Evolutionary conservation across 2,797 vertebrate species (phyloP).

Genomic region (Parambassis ranga): DNA sequence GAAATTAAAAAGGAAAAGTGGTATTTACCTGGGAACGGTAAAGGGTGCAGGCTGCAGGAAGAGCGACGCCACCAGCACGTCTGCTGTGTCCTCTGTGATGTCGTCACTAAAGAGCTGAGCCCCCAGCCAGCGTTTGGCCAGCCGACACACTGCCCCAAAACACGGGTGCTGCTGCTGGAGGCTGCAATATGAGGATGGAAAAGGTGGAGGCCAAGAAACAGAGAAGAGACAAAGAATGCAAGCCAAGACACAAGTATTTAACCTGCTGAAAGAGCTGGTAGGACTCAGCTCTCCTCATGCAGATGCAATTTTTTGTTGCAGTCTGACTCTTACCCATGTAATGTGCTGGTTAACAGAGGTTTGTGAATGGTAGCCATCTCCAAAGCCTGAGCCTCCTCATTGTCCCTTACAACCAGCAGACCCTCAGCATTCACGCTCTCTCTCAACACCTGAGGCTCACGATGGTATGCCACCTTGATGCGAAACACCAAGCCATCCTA

Average conservation of each 20-base stretch:
- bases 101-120: constrained; percentile 88
- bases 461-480: constrained; percentile 91
- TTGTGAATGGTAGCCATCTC: constrained; percentile 86
- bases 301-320: neutral
- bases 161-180: constrained; percentile 92
- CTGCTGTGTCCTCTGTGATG: constrained; percentile 88
- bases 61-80: constrained; percentile 89
- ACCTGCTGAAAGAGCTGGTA: neutral
- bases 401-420: constrained; percentile 87
- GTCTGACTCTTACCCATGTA: constrained; percentile 87
- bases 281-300: neutral
- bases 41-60: constrained; percentile 93
- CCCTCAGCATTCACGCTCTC: constrained; percentile 85
- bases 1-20: neutral
- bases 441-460: constrained; percentile 90
- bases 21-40: constrained; percentile 85
- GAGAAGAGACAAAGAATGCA: neutral
- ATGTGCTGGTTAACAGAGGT: constrained; percentile 89
- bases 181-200: constrained; percentile 62
- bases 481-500: constrained; percentile 93
- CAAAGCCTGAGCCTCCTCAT: constrained; percentile 85
- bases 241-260: neutral
- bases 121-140: constrained; percentile 93
- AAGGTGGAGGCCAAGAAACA: neutral
- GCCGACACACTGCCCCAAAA: constrained; percentile 87